Evolutionary conservation across 2,797 vertebrate species (phyloP), one percentile per base, ranked within the genome.

Genomic region (Brotula barbata): DNA sequence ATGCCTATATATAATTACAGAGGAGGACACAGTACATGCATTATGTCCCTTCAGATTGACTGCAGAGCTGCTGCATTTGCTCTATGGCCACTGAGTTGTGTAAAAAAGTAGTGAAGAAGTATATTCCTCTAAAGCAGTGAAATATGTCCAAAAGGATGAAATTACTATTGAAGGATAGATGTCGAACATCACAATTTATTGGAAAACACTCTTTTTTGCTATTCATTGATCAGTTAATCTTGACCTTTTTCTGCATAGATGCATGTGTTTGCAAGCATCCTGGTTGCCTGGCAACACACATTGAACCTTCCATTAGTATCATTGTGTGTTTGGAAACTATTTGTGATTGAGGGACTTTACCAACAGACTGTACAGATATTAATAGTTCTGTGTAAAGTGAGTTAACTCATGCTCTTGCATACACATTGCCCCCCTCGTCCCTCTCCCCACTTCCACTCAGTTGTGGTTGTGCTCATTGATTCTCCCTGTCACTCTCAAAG

Each of bases 231-330:
- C 25, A 28, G n/a, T n/a, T n/a, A n/a, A n/a, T n/a, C n/a, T n/a
- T n/a, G n/a, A n/a, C n/a, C n/a, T n/a, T n/a, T n/a, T n/a, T n/a
- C n/a, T n/a, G n/a, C n/a, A n/a, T n/a, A n/a, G n/a, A n/a, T n/a
- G n/a, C 49, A 65, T 51, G 39, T 56, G 16, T 23, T 52, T 20
- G 34, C 47, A 49, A 56, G 67, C 6, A 21, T 55, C 23, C 25
- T 48, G 8, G 70, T 72, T 77, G 47, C 79, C 36, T 50, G 47
- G 71, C 21, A 66, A 76, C 66, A 19, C 43, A 53, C 39, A 34
- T 23, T 16, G 13, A 31, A 45, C 19, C 42, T 56, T 53, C 9
- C n/a, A n/a, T n/a, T n/a, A n/a, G n/a, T 42, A 22, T 58, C 62
- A 65, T 7, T 5, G 37, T 36, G 41, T 36, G 28, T 57, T 14